Percentiles rank a stretch among this genome's conserved stretches.
Evolutionary conservation across 2,113 vertebrate genomes (phyloP).

Genomic region (Neofelis nebulosa): DNA sequence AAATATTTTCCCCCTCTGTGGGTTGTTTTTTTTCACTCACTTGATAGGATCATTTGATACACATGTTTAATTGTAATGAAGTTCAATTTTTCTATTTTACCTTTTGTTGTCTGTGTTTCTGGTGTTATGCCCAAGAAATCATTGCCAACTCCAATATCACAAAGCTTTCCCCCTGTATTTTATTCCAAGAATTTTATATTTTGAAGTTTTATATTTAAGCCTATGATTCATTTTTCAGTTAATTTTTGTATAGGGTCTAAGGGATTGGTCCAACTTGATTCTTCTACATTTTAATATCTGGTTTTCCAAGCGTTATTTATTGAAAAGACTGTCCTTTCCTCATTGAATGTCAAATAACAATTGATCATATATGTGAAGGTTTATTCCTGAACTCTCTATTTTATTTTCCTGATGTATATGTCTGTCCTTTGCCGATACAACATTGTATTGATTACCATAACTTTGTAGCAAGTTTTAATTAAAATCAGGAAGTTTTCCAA

Average conservation of each 20-base stretch:
- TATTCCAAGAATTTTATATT: neutral
- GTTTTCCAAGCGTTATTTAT: no score
- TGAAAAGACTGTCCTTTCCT: neutral
- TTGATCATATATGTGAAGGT: neutral
- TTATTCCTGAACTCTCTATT: neutral
- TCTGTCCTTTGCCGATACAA: no score
- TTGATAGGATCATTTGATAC: neutral
- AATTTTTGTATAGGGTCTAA: neutral
- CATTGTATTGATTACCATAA: neutral
- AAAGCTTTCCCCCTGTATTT: neutral
- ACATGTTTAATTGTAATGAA: neutral
- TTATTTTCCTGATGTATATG: neutral
- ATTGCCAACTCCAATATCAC: neutral
- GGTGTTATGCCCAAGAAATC: neutral
- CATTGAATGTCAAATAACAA: neutral
- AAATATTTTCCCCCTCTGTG: neutral
- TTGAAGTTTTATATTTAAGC: neutral
- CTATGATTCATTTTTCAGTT: neutral
- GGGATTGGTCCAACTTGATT: neutral
- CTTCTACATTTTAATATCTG: neutral
- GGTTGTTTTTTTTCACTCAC: neutral
- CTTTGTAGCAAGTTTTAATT: neutral
- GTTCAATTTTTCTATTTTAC: neutral
- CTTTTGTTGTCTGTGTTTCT: neutral
- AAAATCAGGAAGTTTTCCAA: neutral